Evolutionary conservation across 2,888 invertebrate species (phyloP).

Genomic region (Nymphalis c-album): DNA sequence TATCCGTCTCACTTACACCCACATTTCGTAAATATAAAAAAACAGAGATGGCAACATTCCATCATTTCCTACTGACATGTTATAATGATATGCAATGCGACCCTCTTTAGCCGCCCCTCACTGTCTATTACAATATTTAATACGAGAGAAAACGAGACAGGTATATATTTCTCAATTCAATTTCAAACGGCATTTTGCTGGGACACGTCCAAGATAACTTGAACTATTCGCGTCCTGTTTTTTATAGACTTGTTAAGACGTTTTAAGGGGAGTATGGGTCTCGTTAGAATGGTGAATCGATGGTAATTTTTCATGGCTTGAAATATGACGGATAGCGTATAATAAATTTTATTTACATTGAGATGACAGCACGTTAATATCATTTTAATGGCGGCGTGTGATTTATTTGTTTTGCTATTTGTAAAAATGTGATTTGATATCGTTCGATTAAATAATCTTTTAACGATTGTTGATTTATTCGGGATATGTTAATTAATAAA

Average conservation of each 20-base stretch:
- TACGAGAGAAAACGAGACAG: constrained; percentile 43
- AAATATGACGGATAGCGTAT: constrained; percentile 54
- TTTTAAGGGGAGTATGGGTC: constrained; percentile 44
- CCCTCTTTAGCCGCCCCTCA: constrained; percentile 52
- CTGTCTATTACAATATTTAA: constrained; percentile 40
- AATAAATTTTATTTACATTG: constrained; percentile 57
- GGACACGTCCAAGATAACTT: constrained; percentile 27
- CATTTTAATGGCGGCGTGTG: constrained; percentile 55
- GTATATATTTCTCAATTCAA: constrained; percentile 33
- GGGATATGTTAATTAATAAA: too few species aligned
- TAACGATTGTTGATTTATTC: background rate
- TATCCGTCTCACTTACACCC: constrained; percentile 43
- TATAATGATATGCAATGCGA: constrained; percentile 70
- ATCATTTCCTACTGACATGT: constrained; percentile 46
- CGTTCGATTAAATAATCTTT: background rate
- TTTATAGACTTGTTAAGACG: constrained; percentile 35
- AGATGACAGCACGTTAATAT: constrained; percentile 60
- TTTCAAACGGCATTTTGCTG: constrained; percentile 26
- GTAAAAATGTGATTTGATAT: constrained; percentile 18
- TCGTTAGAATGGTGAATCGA: constrained; percentile 40
- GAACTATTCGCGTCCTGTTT: constrained; percentile 44
- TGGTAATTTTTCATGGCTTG: constrained; percentile 56
- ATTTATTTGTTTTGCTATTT: constrained; percentile 44
- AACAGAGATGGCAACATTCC: constrained; percentile 51
- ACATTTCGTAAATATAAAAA: constrained; percentile 27